These are phyloP conservation scores for Tachina lurida DNA, from an alignment of 2,888 invertebrate genomes.

Conservation along the genomic window DNA sequence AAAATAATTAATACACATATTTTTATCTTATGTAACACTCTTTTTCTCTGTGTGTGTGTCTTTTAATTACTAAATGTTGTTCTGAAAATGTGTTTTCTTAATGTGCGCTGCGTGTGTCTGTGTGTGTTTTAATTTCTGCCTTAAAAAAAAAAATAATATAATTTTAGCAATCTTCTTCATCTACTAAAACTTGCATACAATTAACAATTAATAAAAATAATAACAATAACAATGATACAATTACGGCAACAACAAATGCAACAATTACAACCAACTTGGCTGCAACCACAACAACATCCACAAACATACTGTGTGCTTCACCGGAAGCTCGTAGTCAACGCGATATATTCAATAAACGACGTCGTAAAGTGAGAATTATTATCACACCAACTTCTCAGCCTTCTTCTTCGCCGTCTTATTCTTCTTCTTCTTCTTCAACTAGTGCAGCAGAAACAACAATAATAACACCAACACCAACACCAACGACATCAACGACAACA, in stretches of 20 bases:
- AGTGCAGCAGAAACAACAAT: constrained; percentile 25
- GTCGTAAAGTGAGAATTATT: constrained; percentile 75
- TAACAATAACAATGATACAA: constrained; percentile 69
- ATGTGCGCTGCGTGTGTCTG: background rate
- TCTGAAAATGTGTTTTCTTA: constrained; percentile 38
- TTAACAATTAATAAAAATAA: constrained; percentile 66
- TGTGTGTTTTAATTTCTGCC: constrained; percentile 31
- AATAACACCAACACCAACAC: constrained; percentile 61
- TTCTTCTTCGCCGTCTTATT: background rate
- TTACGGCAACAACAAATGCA: constrained; percentile 66
- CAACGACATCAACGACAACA: constrained; percentile 60
- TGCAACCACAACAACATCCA: constrained; percentile 63
- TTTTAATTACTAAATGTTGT: constrained; percentile 41
- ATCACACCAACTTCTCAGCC: constrained; percentile 63
- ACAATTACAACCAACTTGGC: constrained; percentile 64
- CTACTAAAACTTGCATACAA: constrained; percentile 68
- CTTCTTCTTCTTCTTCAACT: constrained; percentile 8
- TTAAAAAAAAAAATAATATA: constrained; percentile 43
- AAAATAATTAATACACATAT: background rate
- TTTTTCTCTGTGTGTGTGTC: constrained; percentile 13
- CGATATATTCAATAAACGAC: constrained; percentile 76
- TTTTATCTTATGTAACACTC: constrained; percentile 15
- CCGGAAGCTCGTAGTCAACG: constrained; percentile 75
- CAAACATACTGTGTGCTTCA: constrained; percentile 65
- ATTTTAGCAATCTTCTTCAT: constrained; percentile 69